Conservation (phyloP, 2,888 invertebrate species). For the Drosophila macrospina region DNA sequence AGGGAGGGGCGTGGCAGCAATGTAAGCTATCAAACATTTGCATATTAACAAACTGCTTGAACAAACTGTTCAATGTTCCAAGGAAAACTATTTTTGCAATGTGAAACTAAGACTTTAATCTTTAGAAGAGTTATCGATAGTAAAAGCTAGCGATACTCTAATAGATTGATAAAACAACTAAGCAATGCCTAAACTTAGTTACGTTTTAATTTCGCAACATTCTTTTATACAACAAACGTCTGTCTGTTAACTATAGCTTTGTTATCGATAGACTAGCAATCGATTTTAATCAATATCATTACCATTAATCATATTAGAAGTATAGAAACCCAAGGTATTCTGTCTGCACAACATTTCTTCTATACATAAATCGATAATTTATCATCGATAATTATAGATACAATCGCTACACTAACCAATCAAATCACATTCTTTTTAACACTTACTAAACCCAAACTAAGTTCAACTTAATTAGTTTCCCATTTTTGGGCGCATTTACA, state of each 20-base stretch:
- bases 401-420: not conserved
- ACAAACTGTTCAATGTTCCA: not conserved
- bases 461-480: not conserved
- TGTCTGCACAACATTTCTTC: not conserved
- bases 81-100: not conserved
- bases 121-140: too few species aligned
- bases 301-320: too few species aligned
- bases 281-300: too few species aligned
- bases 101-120: too few species aligned
- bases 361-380: not conserved
- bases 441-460: not conserved
- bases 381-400: not conserved
- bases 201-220: too few species aligned
- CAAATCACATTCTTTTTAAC: not conserved
- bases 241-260: too few species aligned
- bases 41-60: conserved; percentile 38
- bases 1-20: not conserved
- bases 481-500: not conserved
- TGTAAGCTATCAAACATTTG: conserved; percentile 32
- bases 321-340: too few species aligned
- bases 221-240: too few species aligned
- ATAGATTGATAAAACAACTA: too few species aligned
- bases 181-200: too few species aligned
- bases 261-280: too few species aligned
- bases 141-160: too few species aligned